Base-by-base conservation (phyloP, 1,140 invertebrate species). In the Bathynomus jamesi region DNA sequence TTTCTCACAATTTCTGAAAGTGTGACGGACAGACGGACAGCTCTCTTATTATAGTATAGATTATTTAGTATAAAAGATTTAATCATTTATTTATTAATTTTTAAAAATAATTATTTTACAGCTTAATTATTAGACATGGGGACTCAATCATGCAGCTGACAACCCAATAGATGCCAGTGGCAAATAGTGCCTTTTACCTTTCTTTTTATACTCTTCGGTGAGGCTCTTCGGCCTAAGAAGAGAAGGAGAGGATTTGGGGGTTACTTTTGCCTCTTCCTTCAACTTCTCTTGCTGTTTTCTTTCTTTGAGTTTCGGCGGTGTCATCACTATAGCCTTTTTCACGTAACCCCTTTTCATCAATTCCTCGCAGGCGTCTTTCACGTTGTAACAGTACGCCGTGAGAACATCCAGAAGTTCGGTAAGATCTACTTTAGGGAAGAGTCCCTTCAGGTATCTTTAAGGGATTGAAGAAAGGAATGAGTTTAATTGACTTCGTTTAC, bases 361-460 rank as follows among this genome's bases (percentile, higher is more conserved):
- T 73, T 87, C 88, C 78, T 93, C 90, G 0, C 91, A 91, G 13
- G 91, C 90, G 78, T 89, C 91, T 79, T 92, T 90, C 3, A 94
- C 92, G 82, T 94, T 94, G 79, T 93, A 93, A 75, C 94, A 92
- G 76, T 90, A 89, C 81, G 89, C 91, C 69, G 88, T 88, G 30
- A 95, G 82, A 68, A 93, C 85, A 80, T 95, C 92, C 63, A 94
- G 83, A 8, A 95, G 87, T 28, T 94, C 81, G n/a, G 90, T 92
- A 81, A 94, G 92, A 76, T 95, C 92, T 0, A 89, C 91, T 82
- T 92, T 91, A n/a, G 92, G 91, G 82, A 94, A 95, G 77, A 94
- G 87, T 79, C 90, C 92, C 82, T 95, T 95, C 84, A 95, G 85
- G 82, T 94, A 95, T 84, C 92, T 93, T 82, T 64, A 71, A 61